Conservation (phyloP, 2,797 vertebrate species). For the Poeciliopsis infans region DNA sequence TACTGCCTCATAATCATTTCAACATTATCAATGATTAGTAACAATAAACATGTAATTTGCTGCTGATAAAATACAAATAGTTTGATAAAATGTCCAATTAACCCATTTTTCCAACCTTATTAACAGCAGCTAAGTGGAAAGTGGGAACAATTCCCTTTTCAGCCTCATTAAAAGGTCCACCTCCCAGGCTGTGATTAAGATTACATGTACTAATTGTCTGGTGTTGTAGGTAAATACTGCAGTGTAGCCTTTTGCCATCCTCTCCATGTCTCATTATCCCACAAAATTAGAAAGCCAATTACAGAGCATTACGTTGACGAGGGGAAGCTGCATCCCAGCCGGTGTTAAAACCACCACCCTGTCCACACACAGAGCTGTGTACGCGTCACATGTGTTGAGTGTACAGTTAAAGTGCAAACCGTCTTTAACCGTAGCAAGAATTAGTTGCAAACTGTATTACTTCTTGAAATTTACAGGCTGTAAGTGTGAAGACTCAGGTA, state of each 20-base stretch:
- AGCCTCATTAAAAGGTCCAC: constrained; percentile 51
- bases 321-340: constrained; percentile 44
- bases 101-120: constrained; percentile 13
- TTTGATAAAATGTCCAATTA: constrained; percentile 22
- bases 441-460: constrained; percentile 26
- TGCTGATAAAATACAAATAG: not conserved
- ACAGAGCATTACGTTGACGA: constrained; percentile 66
- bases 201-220: constrained; percentile 50
- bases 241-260: constrained; percentile 48
- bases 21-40: not conserved
- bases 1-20: not conserved
- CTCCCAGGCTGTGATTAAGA: constrained; percentile 54
- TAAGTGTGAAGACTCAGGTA: not conserved
- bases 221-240: constrained; percentile 61
- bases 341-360: constrained; percentile 33
- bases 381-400: constrained; percentile 29
- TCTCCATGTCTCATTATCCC: constrained; percentile 65
- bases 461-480: not conserved
- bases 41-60: not conserved
- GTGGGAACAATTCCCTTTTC: constrained; percentile 32
- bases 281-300: constrained; percentile 71
- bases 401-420: constrained; percentile 25
- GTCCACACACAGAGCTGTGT: constrained; percentile 13
- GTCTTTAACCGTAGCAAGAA: constrained; percentile 33
- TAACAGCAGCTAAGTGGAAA: not conserved